Base-by-base conservation (phyloP, 1,140 invertebrate species). In the Homarus americanus region DNA sequence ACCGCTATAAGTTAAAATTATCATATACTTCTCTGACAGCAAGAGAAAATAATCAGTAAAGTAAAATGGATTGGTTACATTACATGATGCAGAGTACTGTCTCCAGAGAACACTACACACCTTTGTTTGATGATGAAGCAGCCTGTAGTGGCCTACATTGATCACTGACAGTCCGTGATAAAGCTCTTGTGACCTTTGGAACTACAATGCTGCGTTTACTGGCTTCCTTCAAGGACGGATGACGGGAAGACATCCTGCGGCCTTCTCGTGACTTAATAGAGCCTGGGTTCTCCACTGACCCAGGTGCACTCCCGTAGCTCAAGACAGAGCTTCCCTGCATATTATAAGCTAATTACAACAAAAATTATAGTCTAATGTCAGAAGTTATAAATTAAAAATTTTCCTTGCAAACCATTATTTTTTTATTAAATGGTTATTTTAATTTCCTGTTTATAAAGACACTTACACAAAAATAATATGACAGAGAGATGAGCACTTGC, bases 141-240 rank as follows among this genome's bases (percentile, higher is more conserved):
- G 36, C 24, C 66, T 58, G n/a, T 32, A 17, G 49, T 40, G 53
- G 3, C 53, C 72, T 72, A 12, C 63, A n/a, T 28, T 88, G 84
- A 38, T 92, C 91, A 38, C 86, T 92, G 7, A 28, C 32, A 24
- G 85, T 84, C 12, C 86, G 49, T 38, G 69, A 76, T 24, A 88
- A 34, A 36, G 91, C 53, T 32, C 91, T 53, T 9, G 69, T 92
- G 17, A 88, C 40, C 15, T 76, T 73, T 12, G 85, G 91, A 5
- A 92, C 86, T 5, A 92, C 86, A 66, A 92, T 88, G 44, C 79
- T 87, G 24, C 86, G 63, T 49, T 92, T 92, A 44, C 82, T 87
- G 36, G 91, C 72, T 28, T 92, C 91, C 34, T 78, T 82, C n/a
- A 84, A 34, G 38, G 76, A 79, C 17, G 82, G 86, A 58, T 82